A percentile compares a stretch with the other conserved stretches of the same genome.
Conservation (phyloP, 2,113 vertebrate species). For the Leiothrix lutea region DNA sequence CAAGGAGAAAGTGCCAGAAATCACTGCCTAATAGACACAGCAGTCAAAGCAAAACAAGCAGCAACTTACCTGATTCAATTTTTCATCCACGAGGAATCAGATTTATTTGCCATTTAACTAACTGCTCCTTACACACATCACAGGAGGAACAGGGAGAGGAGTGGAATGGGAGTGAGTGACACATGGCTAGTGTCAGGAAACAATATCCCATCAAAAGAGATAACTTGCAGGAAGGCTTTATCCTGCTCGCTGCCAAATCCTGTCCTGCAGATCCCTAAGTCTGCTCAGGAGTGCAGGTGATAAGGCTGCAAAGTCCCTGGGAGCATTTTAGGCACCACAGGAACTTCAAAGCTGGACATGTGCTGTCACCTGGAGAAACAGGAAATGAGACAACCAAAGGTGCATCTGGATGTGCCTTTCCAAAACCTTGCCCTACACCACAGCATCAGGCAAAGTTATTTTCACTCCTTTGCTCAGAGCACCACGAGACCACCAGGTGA, state of each 20-base stretch:
- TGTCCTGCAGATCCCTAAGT: not conserved
- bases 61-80: not conserved
- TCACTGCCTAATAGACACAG: not conserved
- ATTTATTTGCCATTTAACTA: conserved; percentile 27
- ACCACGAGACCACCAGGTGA: not conserved
- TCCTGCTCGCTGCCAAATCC: not conserved
- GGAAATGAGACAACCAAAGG: not conserved
- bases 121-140: not conserved
- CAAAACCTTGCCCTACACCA: not conserved
- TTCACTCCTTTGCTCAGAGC: not conserved
- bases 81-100: not conserved
- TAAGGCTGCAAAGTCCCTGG: not conserved
- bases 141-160: not conserved
- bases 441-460: not conserved
- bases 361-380: not conserved
- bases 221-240: not conserved
- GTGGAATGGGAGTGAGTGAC: not conserved
- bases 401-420: not conserved
- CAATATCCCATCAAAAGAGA: not conserved
- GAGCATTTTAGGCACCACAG: not conserved
- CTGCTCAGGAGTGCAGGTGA: not conserved
- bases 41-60: conserved; percentile 22
- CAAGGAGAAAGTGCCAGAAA: not conserved
- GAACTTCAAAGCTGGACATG: not conserved
- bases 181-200: not conserved